Evolutionary conservation across 2,797 vertebrate species (phyloP), one percentile per base, ranked within the genome.

Genomic region (Pangasius mekongensis): DNA sequence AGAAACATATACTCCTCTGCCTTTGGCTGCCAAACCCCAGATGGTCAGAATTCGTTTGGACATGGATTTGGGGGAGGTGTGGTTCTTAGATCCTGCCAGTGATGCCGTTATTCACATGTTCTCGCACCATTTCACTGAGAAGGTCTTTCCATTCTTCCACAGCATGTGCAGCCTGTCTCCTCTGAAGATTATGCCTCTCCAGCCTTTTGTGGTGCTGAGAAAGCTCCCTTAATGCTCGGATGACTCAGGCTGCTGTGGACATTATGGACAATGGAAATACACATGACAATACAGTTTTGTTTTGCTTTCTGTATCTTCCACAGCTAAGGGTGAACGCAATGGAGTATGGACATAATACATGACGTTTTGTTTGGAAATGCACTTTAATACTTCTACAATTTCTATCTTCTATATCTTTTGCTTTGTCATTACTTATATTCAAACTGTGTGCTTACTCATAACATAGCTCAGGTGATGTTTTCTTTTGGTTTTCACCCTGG

Each of bases 131-230:
- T 90, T 89, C 52, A 89, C 2, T 0, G 87, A 90, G 67, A 90
- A 67, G 52, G 87, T 92, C 64, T 90, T 89, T 77, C 91, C 89
- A 7, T 87, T 90, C 81, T 90, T 91, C 62, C 89, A 85, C 47
- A 90, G 54, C 39, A 24, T 87, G 52, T 87, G 88, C 58, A 87
- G 84, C 20, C 0, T 73, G 16, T 87, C 22, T 77, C 67, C 88
- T 86, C 86, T 91, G 47, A 87, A 74, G 86, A 88, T 90, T 78
- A 20, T 88, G 74, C 87, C 87, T 67, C 36, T 86, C 30, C 22
- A 88, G 74, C 73, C 47, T 10, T 52, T 27, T 39, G 73, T 88
- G 18, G 33, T 16, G 36, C 24, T 88, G 60, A 43, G 39, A 64
- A 86, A 62, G 3, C 33, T 73, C 5, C 11, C 2, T 60, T 74